Conservation (phyloP, 2,888 invertebrate genomes). For the Phalera bucephala region DNA sequence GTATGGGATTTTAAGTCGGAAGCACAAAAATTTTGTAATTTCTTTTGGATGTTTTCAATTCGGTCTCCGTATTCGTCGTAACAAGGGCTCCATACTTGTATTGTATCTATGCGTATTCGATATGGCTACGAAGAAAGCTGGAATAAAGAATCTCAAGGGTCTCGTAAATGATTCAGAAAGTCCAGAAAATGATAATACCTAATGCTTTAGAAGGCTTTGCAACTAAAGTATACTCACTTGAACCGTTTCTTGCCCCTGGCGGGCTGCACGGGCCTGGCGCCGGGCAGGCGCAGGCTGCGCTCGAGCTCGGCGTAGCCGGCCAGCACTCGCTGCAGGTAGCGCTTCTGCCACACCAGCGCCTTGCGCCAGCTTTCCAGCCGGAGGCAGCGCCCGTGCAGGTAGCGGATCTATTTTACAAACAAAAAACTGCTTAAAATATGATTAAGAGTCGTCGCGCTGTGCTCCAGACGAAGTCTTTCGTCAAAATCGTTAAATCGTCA, state of each 20-base stretch:
- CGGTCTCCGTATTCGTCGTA: too few species aligned
- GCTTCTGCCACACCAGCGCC: conserved; percentile 95
- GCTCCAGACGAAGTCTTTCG: too few species aligned
- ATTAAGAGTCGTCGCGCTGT: too few species aligned
- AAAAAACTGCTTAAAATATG: too few species aligned
- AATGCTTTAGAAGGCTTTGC: too few species aligned
- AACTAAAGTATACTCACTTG: conserved; percentile 61
- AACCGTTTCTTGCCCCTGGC: conserved; percentile 46
- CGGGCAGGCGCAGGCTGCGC: conserved; percentile 56
- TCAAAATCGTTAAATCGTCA: too few species aligned
- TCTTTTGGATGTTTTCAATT: too few species aligned
- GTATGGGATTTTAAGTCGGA: too few species aligned
- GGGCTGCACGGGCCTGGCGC: conserved; percentile 26
- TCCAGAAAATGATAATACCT: neutral
- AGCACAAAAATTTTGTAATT: too few species aligned
- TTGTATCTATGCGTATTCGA: too few species aligned
- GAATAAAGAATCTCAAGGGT: neutral
- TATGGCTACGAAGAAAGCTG: too few species aligned
- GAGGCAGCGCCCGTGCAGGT: conserved; percentile 83
- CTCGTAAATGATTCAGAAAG: neutral
- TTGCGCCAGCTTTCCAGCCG: conserved; percentile 93
- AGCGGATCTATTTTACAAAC: conserved; percentile 57
- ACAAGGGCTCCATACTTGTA: too few species aligned
- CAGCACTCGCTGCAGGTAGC: conserved; percentile 89
- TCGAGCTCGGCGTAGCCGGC: conserved; percentile 79